Evolutionary conservation across 2,888 invertebrate genomes (phyloP).

Genomic region (Meghimatium bilineatum): DNA sequence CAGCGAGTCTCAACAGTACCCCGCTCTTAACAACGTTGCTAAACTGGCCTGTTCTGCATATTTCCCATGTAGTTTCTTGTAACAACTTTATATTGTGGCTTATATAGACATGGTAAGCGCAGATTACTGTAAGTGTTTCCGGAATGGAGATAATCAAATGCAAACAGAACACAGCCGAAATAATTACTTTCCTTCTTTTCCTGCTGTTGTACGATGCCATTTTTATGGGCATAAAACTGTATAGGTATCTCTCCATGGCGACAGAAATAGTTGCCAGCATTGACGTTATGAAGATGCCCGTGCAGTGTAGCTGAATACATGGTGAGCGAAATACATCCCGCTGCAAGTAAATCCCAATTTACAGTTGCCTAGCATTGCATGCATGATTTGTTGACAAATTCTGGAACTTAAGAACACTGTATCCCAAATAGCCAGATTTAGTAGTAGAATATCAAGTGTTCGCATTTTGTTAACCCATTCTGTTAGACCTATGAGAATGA

Average conservation of each 20-base stretch:
- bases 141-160: slow-evolving; percentile 9
- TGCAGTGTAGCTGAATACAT: not conserved
- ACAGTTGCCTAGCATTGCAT: not conserved
- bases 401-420: not conserved
- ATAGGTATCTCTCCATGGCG: slow-evolving; percentile 3
- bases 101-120: not conserved
- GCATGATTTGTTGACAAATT: slow-evolving; percentile 2
- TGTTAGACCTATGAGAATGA: slow-evolving; percentile 7
- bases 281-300: slow-evolving; percentile 10
- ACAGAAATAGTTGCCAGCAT: slow-evolving; percentile 9
- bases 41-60: not conserved
- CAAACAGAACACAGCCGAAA: not conserved
- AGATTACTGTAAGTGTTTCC: not conserved
- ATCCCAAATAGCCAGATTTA: slow-evolving; percentile 2
- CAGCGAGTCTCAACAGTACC: not conserved
- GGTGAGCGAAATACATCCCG: not conserved
- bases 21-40: not conserved
- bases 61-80: not conserved
- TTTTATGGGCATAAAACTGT: slow-evolving; percentile 16
- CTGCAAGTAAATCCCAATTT: not conserved
- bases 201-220: not conserved
- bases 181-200: not conserved
- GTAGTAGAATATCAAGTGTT: not conserved
- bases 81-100: not conserved
- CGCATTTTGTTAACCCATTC: not conserved